Evolutionary conservation across 1,140 invertebrate genomes (phyloP), one percentile per base, ranked within the genome.

Genomic region (Leguminivora glycinivorella): DNA sequence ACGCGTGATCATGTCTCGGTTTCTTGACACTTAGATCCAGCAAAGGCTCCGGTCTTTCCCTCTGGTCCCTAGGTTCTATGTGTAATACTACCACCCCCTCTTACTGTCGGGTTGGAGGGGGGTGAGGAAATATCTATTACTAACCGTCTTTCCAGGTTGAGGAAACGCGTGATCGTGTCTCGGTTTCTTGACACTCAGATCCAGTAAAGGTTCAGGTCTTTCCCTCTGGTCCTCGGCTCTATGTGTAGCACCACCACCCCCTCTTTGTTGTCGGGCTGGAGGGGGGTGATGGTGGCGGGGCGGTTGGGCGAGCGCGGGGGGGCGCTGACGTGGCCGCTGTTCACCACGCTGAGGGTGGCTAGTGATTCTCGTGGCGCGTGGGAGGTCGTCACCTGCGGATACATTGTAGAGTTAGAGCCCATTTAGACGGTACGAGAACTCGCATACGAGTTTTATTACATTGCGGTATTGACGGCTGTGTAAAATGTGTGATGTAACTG

Each of bases 1-100:
- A 94, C 92, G 70, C 91, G 86, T 72, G 92, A 85, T 71, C 94
- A 17, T 94, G 93, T 19, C 95, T 85, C 2, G 95, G 95, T 76
- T 96, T 95, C 82, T 97, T 97, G 17, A 97, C 95, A 79, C 95
- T 96, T 40, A 97, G 84, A 83, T 97, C 96, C 0, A 97, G 89
- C 0, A 96, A 96, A 68, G 95, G 94, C 22, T 93, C 93, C 72
- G 92, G 82, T 0, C 47, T 17, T 6, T 70, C 70, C 4, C 40
- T 40, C n/a, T 72, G 70, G 70, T 70, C 70, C 72, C 40, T 47
- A 1, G 81, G 79, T 70, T 94, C 93, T 4, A 94, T 93, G 79
- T 94, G 93, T 83, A 94, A 89, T 17, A 95, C 92, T 1, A 95
- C 94, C 6, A 95, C 83, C 69, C 95, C 95, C 72, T 94, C 93